These are phyloP conservation scores for Strigamia crassipes DNA, from an alignment of 2,888 invertebrate genomes.

Conservation along the genomic window DNA sequence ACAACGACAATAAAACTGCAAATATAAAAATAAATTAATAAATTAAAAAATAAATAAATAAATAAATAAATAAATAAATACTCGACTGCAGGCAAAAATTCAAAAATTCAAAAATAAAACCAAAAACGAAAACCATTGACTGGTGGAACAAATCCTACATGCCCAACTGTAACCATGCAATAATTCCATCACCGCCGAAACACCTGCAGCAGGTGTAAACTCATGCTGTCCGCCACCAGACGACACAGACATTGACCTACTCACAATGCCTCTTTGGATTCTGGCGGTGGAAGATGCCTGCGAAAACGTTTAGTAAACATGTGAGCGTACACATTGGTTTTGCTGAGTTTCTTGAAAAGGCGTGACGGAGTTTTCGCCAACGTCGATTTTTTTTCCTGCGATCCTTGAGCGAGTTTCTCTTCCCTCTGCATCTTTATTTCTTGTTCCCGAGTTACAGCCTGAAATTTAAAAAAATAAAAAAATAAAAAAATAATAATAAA, in stretches of 20 bases:
- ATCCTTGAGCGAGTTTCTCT: conserved; percentile 43
- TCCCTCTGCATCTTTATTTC: conserved; percentile 45
- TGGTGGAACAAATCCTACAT: conserved; percentile 34
- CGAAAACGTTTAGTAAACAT: conserved; percentile 45
- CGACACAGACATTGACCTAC: conserved; percentile 39
- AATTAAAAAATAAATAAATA: neutral
- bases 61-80: neutral
- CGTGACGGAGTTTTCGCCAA: conserved; percentile 60
- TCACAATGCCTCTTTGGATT: conserved; percentile 44
- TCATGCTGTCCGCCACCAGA: conserved; percentile 43
- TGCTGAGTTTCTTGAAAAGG: conserved; percentile 57
- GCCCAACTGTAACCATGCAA: conserved; percentile 32
- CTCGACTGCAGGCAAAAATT: neutral
- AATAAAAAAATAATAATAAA: neutral
- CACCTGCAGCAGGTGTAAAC: conserved; percentile 2
- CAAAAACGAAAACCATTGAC: neutral
- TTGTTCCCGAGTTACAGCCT: conserved; percentile 45
- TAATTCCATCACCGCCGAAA: conserved; percentile 30
- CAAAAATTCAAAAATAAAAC: neutral
- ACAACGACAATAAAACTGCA: neutral
- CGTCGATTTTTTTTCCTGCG: conserved; percentile 44
- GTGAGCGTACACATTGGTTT: conserved; percentile 51
- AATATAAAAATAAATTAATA: neutral
- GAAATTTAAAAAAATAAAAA: conserved; percentile 29
- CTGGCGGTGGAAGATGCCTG: conserved; percentile 43